These are phyloP conservation scores for Onychorhynchus coronatus DNA, from an alignment of 2,113 vertebrate genomes.

Conservation along the genomic window DNA sequence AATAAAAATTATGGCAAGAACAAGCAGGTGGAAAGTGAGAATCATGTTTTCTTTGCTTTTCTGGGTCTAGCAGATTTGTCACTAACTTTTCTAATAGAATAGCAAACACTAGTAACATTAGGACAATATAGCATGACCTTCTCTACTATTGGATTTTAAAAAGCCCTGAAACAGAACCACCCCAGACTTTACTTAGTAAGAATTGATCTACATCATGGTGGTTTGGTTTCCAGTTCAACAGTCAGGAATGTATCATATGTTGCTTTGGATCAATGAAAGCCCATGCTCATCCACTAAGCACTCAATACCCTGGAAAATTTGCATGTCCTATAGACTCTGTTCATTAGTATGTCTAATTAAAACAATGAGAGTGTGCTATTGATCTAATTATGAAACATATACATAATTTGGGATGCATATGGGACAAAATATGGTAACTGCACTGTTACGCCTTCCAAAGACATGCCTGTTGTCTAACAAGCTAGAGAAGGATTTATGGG, in stretches of 20 bases:
- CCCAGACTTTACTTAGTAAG: constrained; percentile 50
- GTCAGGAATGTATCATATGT: constrained; percentile 35
- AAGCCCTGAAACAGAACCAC: constrained; percentile 56
- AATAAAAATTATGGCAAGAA: neutral
- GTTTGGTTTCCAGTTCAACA: constrained; percentile 56
- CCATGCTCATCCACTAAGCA: neutral
- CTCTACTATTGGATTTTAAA: constrained; percentile 53
- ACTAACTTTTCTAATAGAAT: constrained; percentile 2
- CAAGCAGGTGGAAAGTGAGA: neutral
- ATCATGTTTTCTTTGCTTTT: neutral
- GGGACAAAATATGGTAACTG: neutral
- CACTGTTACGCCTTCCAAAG: neutral
- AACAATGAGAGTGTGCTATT: constrained; percentile 15
- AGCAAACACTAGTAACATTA: constrained; percentile 17
- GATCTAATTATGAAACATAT: constrained; percentile 37
- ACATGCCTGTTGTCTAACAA: neutral
- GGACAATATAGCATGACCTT: constrained; percentile 67
- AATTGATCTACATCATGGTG: constrained; percentile 63
- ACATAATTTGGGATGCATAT: neutral
- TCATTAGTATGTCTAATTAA: constrained; percentile 49
- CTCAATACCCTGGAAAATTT: constrained; percentile 24
- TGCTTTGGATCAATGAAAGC: constrained; percentile 57
- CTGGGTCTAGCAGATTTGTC: neutral
- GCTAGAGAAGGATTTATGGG: neutral
- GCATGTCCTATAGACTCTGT: constrained; percentile 31